Base-by-base conservation (phyloP, 2,113 vertebrate species). In the Passer montanus region DNA sequence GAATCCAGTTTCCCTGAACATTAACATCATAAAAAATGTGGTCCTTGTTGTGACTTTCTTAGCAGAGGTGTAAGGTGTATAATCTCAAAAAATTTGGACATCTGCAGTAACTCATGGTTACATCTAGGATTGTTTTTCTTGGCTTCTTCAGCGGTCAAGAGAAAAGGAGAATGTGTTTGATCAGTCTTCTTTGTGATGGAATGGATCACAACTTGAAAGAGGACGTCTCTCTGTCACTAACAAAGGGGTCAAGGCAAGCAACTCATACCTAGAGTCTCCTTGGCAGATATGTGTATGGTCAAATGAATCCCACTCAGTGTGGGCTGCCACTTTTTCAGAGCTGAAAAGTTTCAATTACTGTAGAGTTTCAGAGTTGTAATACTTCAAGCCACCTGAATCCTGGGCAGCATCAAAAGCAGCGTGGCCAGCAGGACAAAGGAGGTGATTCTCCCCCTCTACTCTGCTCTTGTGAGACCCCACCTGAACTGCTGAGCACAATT, bases 221-320 rank as follows among this genome's bases (percentile, higher is more conserved):
- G 3, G 12, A 17, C 28, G 4, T 59, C 20, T 47, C 49, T 82
- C 35, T 76, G 35, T 58, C 23, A 5, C 10, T 74, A 69, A 43
- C 20, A 53, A 37, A 77, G 13, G 12, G n/a, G 6, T 69, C 37
- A 68, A 84, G 41, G 21, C 31, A 78, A 67, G 18, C 58, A 78
- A 59, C 20, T 73, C 31, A 62, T 2, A 27, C 0, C 0, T 22
- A 46, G 16, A 53, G 2, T 63, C 30, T 75, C 35, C 27, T 89
- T 28, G 18, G 12, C 2, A 39, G 12, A 35, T n/a, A 47, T 3
- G 30, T 68, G 11, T 11, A 6, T 47, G 17, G 20, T n/a, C 0
- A 0, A 68, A 92, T 46, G 28, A 66, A 76, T 89, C 46, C 68
- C 59, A 56, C 19, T 9, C 31, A 44, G 13, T 53, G 18, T 10